Evolutionary conservation across 2,888 invertebrate genomes (phyloP), one percentile per base, ranked within the genome.

Genomic region (Muschampia plurimacula): DNA sequence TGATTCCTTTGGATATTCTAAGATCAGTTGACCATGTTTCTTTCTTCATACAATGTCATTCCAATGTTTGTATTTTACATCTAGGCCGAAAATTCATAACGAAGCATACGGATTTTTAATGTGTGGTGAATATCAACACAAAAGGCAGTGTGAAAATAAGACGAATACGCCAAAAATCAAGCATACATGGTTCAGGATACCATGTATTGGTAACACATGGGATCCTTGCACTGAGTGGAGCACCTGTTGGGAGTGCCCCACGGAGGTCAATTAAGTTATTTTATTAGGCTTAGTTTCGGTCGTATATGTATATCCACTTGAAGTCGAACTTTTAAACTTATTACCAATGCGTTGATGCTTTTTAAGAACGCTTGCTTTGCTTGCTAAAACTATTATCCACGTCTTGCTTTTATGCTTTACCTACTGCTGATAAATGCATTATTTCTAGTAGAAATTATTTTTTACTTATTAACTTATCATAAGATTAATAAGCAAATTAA

Each of bases 161-260:
- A 52, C 74, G 0, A 39, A 67, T 1, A 77, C 77, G 49, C 73
- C 73, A 8, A 90, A 87, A 76, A 69, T 88, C 41, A 90, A 88
- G 72, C 93, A 94, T 75, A 86, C 87, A 0, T 90, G 90, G 90
- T 93, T 93, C 72, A 87, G 94, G 4, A 86, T 94, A 76, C 92
- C 93, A 2, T 94, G 93, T 74, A 87, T 92, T 22, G 94, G 92
- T 0, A 89, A 93, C 76, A 94, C 94, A 1, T 92, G 91, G 90
- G 75, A 81, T 9, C 89, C 90, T 5, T 93, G 93, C 75, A 87
- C 89, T 0, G 91, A 92, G 73, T 91, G 88, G 89, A 78, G 76
- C 5, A 86, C 91, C 0, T 90, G 92, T 74, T 93, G 89, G 87
- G 88, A 90, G 52, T 91, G 89, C 78, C 91, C 92, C 8, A 84